phyloP scores from a whole-genome alignment of 2,797 vertebrate species.

The Paramormyrops hopkinsi region DNA sequence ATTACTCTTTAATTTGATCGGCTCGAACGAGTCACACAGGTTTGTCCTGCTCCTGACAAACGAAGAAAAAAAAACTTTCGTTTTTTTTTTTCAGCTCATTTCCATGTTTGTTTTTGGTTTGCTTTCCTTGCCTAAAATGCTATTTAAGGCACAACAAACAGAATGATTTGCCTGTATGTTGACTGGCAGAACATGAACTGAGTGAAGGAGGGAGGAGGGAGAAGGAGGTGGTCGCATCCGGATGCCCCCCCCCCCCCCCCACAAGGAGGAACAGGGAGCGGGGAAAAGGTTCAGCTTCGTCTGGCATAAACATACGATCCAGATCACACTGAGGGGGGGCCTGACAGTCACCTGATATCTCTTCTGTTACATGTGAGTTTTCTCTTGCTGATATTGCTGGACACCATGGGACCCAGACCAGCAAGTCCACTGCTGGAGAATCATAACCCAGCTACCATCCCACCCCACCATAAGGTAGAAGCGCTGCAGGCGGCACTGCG shows the following conservation, averaged over 20 bases:
- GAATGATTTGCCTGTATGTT: background rate
- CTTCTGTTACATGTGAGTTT: constrained; percentile 24
- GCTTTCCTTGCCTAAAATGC: background rate
- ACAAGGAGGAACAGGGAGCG: background rate
- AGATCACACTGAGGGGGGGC: constrained; percentile 29
- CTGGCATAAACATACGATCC: constrained; percentile 49
- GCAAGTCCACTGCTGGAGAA: background rate
- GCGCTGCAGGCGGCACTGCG: constrained; percentile 31
- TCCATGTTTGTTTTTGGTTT: background rate
- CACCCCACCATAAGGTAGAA: constrained; percentile 15
- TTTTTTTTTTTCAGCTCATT: background rate
- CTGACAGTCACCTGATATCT: constrained; percentile 35
- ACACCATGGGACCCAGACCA: background rate
- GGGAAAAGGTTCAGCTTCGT: background rate
- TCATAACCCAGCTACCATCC: background rate
- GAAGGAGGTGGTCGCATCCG: background rate
- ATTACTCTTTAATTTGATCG: constrained; percentile 47
- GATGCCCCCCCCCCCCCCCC: background rate
- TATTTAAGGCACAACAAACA: background rate
- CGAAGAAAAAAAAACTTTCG: background rate
- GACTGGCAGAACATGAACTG: background rate
- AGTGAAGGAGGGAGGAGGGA: background rate
- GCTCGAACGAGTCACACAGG: background rate
- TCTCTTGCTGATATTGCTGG: background rate
- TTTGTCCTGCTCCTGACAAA: background rate